Conservation (phyloP, 2,888 invertebrate species). For the Hydriomena furcata region DNA sequence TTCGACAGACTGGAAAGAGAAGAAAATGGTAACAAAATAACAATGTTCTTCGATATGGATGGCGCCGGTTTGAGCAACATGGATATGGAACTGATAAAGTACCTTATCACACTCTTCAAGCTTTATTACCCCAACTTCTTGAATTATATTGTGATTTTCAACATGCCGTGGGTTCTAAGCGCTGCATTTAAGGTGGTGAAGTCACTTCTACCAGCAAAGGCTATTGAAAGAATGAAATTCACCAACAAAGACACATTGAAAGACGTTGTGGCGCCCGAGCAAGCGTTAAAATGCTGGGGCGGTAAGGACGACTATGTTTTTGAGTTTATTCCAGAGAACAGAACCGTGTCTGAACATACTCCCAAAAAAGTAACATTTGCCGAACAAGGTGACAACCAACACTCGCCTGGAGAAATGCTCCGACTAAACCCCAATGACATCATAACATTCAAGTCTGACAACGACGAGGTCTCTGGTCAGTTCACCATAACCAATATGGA, state of each 20-base stretch:
- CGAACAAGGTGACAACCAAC: constrained; percentile 62
- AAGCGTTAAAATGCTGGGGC: constrained; percentile 91
- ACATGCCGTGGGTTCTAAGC: constrained; percentile 97
- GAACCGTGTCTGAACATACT: constrained; percentile 58
- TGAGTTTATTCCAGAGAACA: constrained; percentile 86
- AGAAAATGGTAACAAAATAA: constrained; percentile 89
- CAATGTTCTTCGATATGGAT: constrained; percentile 95
- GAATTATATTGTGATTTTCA: constrained; percentile 94
- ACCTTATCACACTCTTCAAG: constrained; percentile 93
- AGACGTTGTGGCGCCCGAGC: constrained; percentile 88
- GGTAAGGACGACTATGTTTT: constrained; percentile 90
- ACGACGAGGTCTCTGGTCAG: constrained; percentile 86
- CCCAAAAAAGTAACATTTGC: constrained; percentile 78
- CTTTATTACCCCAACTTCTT: constrained; percentile 93
- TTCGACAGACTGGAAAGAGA: constrained; percentile 91
- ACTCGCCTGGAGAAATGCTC: constrained; percentile 83
- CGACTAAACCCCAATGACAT: constrained; percentile 87
- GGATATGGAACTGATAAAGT: constrained; percentile 96
- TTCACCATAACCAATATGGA: constrained; percentile 89
- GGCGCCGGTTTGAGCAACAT: constrained; percentile 93
- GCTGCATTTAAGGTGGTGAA: constrained; percentile 97
- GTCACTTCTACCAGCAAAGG: constrained; percentile 92
- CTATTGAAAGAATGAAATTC: constrained; percentile 94
- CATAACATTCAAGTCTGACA: constrained; percentile 87
- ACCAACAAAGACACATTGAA: constrained; percentile 89